A percentile compares a stretch with the other conserved stretches of the same genome.
Evolutionary conservation across 37 sponge, comb jelly and placozoan genomes (phyloP).

Genomic region (Spongia lamella): DNA sequence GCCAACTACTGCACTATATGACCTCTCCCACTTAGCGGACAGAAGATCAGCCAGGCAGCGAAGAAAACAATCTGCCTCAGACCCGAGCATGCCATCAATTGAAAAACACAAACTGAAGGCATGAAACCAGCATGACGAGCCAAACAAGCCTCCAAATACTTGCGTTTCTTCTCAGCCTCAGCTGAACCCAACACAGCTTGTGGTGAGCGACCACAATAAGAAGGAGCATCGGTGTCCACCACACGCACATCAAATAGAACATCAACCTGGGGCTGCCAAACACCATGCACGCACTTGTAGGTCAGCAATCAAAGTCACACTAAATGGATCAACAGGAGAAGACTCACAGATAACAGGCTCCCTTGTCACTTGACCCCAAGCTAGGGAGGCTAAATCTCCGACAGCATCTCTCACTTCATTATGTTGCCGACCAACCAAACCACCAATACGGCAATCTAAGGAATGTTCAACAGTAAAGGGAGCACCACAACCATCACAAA

Average conservation of each 20-base stretch:
- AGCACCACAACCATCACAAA: too few species aligned
- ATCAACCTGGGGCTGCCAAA: conserved; percentile 45
- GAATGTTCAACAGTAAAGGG: conserved; percentile 36
- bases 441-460: conserved; percentile 34
- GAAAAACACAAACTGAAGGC: too few species aligned
- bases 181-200: conserved; percentile 27
- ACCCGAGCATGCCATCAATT: too few species aligned
- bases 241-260: conserved; percentile 61
- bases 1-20: too few species aligned
- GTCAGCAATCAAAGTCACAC: conserved; percentile 20
- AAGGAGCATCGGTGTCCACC: conserved; percentile 50
- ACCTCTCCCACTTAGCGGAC: too few species aligned
- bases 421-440: conserved; percentile 36
- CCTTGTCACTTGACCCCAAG: conserved; percentile 22
- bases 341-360: conserved; percentile 46
- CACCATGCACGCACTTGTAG: conserved; percentile 37
- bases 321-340: background rate
- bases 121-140: too few species aligned
- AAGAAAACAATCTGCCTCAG: too few species aligned
- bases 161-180: conserved; percentile 45
- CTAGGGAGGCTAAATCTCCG: conserved; percentile 41
- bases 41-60: too few species aligned
- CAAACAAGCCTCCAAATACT: conserved; percentile 21
- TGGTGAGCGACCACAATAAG: conserved; percentile 8
- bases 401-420: conserved; percentile 51